phyloP scores from a whole-genome alignment of 2,797 vertebrate species.

The Darevskia mixta region DNA sequence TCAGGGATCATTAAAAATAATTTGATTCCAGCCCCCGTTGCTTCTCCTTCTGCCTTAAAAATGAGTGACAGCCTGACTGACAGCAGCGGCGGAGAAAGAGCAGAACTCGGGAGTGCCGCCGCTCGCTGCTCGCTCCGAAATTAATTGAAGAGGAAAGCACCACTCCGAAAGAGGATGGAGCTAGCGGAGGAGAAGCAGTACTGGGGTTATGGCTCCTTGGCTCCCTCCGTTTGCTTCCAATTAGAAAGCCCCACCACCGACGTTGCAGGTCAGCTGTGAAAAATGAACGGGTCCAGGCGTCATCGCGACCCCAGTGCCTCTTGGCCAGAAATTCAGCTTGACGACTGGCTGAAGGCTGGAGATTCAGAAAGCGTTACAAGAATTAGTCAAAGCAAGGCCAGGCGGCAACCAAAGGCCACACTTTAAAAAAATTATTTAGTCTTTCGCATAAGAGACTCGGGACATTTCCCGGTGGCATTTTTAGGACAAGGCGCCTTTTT shows the following conservation, averaged over 20 bases:
- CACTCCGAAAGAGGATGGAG: background rate
- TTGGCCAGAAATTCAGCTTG: conserved; percentile 5
- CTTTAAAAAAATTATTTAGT: background rate
- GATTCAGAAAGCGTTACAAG: background rate
- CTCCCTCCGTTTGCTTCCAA: conserved; percentile 5
- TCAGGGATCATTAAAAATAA: conserved; percentile 60
- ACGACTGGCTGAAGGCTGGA: background rate
- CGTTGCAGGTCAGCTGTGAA: background rate
- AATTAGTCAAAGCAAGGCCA: conserved; percentile 26
- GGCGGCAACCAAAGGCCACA: background rate
- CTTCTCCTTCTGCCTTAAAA: conserved; percentile 22
- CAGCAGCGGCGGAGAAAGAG: conserved; percentile 17
- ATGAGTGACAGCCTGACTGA: conserved; percentile 27
- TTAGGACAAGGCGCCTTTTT: background rate
- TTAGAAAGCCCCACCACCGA: conserved; percentile 15
- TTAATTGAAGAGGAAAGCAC: conserved; percentile 39
- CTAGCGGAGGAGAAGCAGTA: background rate
- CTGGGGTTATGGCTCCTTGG: background rate
- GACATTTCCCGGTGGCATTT: background rate
- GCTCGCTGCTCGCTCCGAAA: conserved; percentile 13
- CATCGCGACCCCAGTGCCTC: background rate
- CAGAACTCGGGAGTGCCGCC: conserved; percentile 6
- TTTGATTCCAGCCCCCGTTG: conserved; percentile 52
- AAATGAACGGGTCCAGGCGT: background rate
- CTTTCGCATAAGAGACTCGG: background rate